These are phyloP conservation scores for Falco columbarius DNA, from an alignment of 2,797 vertebrate species.

Conservation along the genomic window DNA sequence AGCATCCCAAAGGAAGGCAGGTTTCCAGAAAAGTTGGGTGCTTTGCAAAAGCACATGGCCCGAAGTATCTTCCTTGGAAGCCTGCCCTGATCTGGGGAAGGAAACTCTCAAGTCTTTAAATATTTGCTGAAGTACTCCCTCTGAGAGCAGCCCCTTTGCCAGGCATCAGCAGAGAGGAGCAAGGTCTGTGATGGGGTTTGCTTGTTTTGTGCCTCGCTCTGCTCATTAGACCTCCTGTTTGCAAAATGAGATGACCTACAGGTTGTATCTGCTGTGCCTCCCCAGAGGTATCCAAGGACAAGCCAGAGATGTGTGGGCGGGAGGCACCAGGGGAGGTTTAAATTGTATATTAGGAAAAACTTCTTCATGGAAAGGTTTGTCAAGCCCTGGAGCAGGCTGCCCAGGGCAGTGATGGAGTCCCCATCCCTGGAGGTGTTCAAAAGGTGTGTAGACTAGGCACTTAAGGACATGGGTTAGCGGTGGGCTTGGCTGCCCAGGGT, in stretches of 20 bases:
- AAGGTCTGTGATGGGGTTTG: background rate
- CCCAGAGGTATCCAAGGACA: background rate
- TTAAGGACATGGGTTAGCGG: too few relatives aligned
- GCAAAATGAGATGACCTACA: background rate
- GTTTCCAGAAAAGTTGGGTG: accelerated
- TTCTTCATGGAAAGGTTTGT: too few relatives aligned
- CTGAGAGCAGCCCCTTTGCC: background rate
- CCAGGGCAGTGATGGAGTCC: too few relatives aligned
- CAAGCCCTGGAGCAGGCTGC: too few relatives aligned
- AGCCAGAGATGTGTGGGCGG: accelerated
- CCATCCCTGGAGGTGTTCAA: too few relatives aligned
- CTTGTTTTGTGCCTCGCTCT: background rate
- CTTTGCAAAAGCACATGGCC: accelerated
- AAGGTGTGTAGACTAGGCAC: too few relatives aligned
- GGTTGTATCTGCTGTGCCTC: background rate
- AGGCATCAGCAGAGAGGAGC: background rate
- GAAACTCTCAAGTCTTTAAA: accelerated
- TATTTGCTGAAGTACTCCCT: accelerated
- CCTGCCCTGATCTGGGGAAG: background rate
- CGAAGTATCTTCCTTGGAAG: accelerated
- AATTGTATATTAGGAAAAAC: too few relatives aligned
- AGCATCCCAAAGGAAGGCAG: accelerated
- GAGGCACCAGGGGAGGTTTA: background rate
- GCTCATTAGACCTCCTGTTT: background rate
- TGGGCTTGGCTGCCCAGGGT: too few relatives aligned